Evolutionary conservation across 1,140 invertebrate genomes (phyloP).

Genomic region (Formica selysi): DNA sequence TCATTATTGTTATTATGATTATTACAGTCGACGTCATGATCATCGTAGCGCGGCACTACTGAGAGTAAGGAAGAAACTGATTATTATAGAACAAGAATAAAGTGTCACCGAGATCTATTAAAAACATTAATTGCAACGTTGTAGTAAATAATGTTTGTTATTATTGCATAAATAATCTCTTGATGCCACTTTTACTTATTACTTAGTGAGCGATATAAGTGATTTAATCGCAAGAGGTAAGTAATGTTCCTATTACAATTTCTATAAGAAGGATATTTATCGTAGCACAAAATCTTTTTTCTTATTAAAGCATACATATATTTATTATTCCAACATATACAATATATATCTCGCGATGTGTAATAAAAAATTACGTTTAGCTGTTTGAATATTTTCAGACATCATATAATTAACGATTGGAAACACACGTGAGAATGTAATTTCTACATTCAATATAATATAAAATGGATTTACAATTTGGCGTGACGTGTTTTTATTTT

Average conservation of each 20-base stretch:
- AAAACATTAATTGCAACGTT: slow-evolving; percentile 70
- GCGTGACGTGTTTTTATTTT: background rate
- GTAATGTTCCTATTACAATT: background rate
- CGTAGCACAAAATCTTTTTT: background rate
- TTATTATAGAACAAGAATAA: slow-evolving; percentile 63
- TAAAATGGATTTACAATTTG: background rate
- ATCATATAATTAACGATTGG: background rate
- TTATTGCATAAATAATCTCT: slow-evolving; percentile 26
- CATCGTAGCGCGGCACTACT: slow-evolving; percentile 71
- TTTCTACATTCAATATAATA: background rate
- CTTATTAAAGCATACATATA: background rate
- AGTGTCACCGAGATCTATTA: slow-evolving; percentile 66
- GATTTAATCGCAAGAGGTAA: slow-evolving; percentile 3
- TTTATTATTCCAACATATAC: background rate
- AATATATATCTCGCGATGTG: background rate
- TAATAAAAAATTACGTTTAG: background rate
- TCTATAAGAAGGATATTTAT: background rate
- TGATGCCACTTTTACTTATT: background rate
- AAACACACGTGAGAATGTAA: background rate
- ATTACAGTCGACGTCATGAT: slow-evolving; percentile 41
- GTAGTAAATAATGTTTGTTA: slow-evolving; percentile 48
- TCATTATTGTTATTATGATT: slow-evolving; percentile 58
- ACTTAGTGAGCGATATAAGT: background rate
- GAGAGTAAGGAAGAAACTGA: slow-evolving; percentile 56
- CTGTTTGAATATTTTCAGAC: background rate